These are phyloP conservation scores for Chamaea fasciata DNA, from an alignment of 2,113 vertebrate genomes.

Conservation along the genomic window DNA sequence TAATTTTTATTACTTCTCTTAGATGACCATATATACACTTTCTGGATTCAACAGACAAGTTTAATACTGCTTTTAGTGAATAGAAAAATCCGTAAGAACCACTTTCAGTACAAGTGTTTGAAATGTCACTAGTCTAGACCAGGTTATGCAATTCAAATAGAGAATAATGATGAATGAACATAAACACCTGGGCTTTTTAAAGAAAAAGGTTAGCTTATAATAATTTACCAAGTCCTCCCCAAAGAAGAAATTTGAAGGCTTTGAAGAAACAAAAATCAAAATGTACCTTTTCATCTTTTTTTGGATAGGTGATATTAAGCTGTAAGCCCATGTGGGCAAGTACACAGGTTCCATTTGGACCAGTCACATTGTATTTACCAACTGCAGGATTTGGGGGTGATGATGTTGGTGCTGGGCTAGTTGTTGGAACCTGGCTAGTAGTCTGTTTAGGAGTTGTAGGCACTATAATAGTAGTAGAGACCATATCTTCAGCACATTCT, in stretches of 20 bases:
- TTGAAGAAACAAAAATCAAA: not conserved
- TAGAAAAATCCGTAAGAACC: not conserved
- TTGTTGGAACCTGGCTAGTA: constrained; percentile 17
- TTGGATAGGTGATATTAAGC: constrained; percentile 80
- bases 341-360: constrained; percentile 78
- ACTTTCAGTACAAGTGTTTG: not conserved
- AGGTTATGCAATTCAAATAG: not conserved
- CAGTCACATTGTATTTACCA: constrained; percentile 74
- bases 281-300: constrained; percentile 71
- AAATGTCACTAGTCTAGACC: not conserved
- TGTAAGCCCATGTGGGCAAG: constrained; percentile 87
- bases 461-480: not conserved
- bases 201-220: not conserved
- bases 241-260: not conserved
- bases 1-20: not conserved
- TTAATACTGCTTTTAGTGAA: not conserved
- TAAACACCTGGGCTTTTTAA: not conserved
- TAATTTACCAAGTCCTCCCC: not conserved
- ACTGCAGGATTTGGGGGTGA: constrained; percentile 59
- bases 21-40: not conserved
- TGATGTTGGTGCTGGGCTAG: constrained; percentile 25
- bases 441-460: constrained; percentile 31
- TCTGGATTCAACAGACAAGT: not conserved
- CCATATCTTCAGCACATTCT: constrained; percentile 76
- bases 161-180: not conserved